These are phyloP conservation scores for Liodrosophila aerea DNA, from an alignment of 2,888 invertebrate genomes.

Conservation along the genomic window DNA sequence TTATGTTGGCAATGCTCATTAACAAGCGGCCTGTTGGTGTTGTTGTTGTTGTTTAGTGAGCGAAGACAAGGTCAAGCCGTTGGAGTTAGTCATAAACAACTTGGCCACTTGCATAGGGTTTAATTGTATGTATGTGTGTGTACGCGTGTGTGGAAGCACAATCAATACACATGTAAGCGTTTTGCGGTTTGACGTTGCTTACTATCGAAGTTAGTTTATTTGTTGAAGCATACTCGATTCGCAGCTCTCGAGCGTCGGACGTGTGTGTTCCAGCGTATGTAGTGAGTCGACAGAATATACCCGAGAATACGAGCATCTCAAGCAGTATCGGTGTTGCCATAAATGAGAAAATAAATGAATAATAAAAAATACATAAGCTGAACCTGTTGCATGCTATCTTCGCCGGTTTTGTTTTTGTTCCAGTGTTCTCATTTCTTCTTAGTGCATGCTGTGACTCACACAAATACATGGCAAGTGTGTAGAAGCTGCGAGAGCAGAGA, in stretches of 20 bases:
- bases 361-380: constrained; percentile 1
- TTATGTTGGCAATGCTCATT: constrained; percentile 9
- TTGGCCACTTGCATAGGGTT: constrained; percentile 31
- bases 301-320: not conserved
- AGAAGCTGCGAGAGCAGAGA: constrained; percentile 12
- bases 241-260: constrained; percentile 63
- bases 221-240: constrained; percentile 56
- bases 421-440: constrained; percentile 27
- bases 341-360: not conserved
- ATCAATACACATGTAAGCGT: constrained; percentile 39
- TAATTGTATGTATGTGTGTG: not conserved
- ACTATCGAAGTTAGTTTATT: constrained; percentile 40
- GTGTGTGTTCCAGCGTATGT: constrained; percentile 42
- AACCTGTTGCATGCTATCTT: constrained; percentile 45
- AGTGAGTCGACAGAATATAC: not conserved
- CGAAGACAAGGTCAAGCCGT: constrained; percentile 59
- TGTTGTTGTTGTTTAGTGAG: constrained; percentile 33
- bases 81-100: constrained; percentile 43
- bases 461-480: constrained; percentile 1
- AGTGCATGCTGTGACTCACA: constrained; percentile 29
- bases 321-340: too few species aligned
- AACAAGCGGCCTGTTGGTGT: not conserved
- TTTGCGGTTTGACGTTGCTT: constrained; percentile 32
- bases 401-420: constrained; percentile 32
- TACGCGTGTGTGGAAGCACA: constrained; percentile 21